phyloP scores from a whole-genome alignment of 2,113 vertebrate species.

The Heterotilapia buettikoferi region DNA sequence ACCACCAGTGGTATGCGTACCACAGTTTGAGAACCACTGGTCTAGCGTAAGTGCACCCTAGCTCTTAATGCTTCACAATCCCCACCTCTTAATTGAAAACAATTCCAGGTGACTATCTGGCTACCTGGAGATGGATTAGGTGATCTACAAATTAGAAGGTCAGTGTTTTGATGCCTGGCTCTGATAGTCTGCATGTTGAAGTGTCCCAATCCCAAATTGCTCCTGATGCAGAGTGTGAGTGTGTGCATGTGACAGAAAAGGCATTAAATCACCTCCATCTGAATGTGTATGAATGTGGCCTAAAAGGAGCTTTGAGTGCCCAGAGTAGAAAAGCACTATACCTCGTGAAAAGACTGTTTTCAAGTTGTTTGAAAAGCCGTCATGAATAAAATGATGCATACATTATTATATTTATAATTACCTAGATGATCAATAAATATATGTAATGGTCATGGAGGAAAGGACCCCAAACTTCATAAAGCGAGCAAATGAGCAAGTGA shows the following conservation, averaged over 20 bases:
- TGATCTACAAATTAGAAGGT: background rate
- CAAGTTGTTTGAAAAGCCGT: background rate
- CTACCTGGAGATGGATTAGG: background rate
- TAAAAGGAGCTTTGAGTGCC: background rate
- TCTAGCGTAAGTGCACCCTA: background rate
- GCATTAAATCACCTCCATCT: background rate
- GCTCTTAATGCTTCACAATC: background rate
- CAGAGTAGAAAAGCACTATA: background rate
- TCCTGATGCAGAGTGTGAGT: background rate
- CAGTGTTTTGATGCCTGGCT: background rate
- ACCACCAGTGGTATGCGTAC: background rate
- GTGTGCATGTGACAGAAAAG: background rate
- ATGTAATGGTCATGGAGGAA: background rate
- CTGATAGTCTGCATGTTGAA: background rate
- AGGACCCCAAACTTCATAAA: background rate
- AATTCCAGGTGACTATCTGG: background rate
- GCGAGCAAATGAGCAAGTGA: background rate
- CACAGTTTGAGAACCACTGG: background rate
- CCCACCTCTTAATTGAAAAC: background rate
- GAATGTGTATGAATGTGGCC: background rate
- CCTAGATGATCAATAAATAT: background rate
- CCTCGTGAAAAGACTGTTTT: background rate
- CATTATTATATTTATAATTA: background rate
- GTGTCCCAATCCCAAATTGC: background rate
- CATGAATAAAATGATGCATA: background rate